These are phyloP conservation scores for Caprella mutica DNA, from an alignment of 2,888 invertebrate species.

Conservation along the genomic window DNA sequence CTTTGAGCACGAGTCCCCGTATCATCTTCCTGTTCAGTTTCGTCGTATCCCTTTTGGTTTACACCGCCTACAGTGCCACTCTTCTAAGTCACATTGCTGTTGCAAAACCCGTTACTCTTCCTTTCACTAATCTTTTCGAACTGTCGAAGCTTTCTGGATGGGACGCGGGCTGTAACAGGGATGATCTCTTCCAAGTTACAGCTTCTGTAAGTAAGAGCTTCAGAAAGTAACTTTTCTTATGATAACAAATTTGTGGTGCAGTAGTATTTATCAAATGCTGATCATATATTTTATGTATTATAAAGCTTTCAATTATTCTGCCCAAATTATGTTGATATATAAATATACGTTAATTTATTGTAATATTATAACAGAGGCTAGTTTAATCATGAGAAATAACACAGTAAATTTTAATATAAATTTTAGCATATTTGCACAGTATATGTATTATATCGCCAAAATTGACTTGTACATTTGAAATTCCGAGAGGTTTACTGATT, in stretches of 20 bases:
- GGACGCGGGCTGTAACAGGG: constrained; percentile 22
- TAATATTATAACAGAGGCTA: no score
- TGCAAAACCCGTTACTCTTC: constrained; percentile 15
- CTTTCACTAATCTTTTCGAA: constrained; percentile 22
- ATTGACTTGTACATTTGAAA: no score
- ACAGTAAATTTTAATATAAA: no score
- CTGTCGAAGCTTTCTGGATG: constrained; percentile 16
- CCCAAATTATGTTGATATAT: no score
- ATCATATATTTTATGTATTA: no score
- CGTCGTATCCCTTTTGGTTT: constrained; percentile 23
- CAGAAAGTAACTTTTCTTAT: background rate
- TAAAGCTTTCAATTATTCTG: no score
- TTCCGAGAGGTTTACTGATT: no score
- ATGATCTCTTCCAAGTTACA: constrained; percentile 31
- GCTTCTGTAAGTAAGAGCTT: constrained; percentile 17
- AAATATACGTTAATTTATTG: no score
- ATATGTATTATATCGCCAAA: no score
- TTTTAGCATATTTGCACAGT: no score
- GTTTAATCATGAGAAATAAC: no score
- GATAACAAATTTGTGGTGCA: background rate
- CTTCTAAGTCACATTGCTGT: constrained; percentile 27
- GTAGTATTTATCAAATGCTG: background rate
- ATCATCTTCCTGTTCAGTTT: constrained; percentile 22
- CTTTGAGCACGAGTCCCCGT: constrained; percentile 11
- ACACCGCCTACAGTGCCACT: constrained; percentile 30